Conservation (phyloP, 1,140 invertebrate species). For the Ostrea edulis region DNA sequence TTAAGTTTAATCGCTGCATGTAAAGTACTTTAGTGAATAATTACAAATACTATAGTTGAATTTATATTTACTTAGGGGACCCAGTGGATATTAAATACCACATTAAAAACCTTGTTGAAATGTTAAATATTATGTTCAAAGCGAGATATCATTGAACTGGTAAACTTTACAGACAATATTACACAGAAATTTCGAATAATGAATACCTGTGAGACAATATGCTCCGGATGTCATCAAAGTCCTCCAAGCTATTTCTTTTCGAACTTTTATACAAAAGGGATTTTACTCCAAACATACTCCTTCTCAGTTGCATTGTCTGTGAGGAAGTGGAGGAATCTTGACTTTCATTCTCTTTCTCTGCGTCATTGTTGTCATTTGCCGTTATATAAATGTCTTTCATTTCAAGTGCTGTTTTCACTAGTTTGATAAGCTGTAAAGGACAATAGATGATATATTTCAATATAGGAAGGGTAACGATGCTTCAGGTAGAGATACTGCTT, state of each 20-base stretch:
- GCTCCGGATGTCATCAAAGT: slow-evolving; percentile 59
- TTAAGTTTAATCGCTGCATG: slow-evolving; percentile 14
- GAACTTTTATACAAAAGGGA: slow-evolving; percentile 54
- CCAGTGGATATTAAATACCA: slow-evolving; percentile 17
- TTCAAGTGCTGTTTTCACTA: slow-evolving; percentile 32
- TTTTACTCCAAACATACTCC: slow-evolving; percentile 58
- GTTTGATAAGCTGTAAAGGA: slow-evolving; percentile 36
- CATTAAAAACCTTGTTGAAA: background rate
- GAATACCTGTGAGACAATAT: slow-evolving; percentile 57
- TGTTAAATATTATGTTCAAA: background rate
- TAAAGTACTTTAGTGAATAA: background rate
- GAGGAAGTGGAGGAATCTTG: background rate
- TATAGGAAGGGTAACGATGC: slow-evolving; percentile 27
- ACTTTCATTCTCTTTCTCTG: slow-evolving; percentile 18
- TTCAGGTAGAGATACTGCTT: slow-evolving; percentile 12
- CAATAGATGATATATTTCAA: slow-evolving; percentile 36
- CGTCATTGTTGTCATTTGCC: slow-evolving; percentile 26
- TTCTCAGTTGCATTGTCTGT: slow-evolving; percentile 15
- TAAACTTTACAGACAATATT: background rate
- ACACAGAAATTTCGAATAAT: background rate
- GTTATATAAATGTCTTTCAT: slow-evolving; percentile 35
- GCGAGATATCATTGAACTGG: background rate
- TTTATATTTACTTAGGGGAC: slow-evolving; percentile 3
- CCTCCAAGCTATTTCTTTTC: slow-evolving; percentile 44
- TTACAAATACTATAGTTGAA: background rate